Evolutionary conservation across 2,113 vertebrate genomes (phyloP).

Genomic region (Marmota monax): DNA sequence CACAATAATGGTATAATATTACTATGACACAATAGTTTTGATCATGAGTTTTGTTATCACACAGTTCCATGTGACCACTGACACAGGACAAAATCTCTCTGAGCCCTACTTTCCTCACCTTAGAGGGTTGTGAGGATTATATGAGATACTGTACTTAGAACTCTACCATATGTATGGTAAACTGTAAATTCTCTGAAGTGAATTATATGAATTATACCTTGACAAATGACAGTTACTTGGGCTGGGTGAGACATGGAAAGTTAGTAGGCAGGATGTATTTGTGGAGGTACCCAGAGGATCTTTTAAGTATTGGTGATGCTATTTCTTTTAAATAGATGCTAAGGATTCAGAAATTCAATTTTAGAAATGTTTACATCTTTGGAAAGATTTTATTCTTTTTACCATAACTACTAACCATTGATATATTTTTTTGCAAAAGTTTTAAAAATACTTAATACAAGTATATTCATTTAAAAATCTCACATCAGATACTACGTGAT

Average conservation of each 20-base stretch:
- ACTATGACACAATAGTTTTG: neutral
- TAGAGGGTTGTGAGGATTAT: neutral
- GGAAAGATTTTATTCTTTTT: neutral
- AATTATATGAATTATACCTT: neutral
- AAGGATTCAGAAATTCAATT: neutral
- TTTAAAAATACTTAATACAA: conserved; percentile 49
- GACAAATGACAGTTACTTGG: neutral
- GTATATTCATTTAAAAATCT: conserved; percentile 10
- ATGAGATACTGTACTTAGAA: neutral
- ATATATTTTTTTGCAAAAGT: neutral
- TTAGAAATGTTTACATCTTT: neutral
- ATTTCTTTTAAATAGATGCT: conserved; percentile 3
- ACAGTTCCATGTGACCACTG: neutral
- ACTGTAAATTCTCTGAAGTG: neutral
- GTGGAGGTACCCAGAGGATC: neutral
- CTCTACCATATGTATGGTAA: neutral
- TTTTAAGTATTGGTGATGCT: neutral
- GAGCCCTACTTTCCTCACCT: neutral
- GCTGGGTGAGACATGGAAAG: neutral
- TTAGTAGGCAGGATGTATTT: no score
- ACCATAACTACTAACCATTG: neutral
- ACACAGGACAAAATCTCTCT: neutral
- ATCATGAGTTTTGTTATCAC: neutral
- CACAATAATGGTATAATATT: no score
- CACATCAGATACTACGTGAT: neutral